A percentile compares a stretch with the other conserved stretches of the same genome.
Conservation (phyloP, 2,797 vertebrate species). For the Zenarchopterus dispar region DNA sequence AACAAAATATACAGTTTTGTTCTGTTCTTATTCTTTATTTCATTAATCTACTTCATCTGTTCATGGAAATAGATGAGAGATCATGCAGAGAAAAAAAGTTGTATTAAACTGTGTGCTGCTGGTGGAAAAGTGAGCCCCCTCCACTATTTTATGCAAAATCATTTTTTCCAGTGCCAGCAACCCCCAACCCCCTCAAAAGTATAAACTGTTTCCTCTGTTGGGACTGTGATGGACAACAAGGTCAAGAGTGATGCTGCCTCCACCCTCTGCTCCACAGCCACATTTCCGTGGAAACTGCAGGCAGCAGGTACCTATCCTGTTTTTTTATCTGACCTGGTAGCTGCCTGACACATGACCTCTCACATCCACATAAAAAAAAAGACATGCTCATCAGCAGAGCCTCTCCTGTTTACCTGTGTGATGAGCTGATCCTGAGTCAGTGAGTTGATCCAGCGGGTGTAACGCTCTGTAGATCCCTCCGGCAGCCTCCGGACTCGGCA, state of each 20-base stretch:
- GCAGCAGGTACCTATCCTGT: constrained; percentile 76
- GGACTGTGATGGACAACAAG: constrained; percentile 37
- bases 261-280: constrained; percentile 24
- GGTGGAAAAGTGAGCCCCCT: not conserved
- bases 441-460: constrained; percentile 94
- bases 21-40: no score
- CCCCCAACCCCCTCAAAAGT: constrained; percentile 40
- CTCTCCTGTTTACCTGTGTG: constrained; percentile 85
- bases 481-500: constrained; percentile 89
- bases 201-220: constrained; percentile 51
- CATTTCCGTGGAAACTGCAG: constrained; percentile 71
- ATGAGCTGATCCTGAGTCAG: constrained; percentile 86
- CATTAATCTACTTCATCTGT: no score
- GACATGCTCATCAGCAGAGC: constrained; percentile 2
- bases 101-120: not conserved
- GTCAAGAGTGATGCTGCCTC: constrained; percentile 39
- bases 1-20: no score
- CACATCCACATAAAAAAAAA: not conserved
- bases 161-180: constrained; percentile 39
- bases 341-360: constrained; percentile 70
- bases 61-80: no score
- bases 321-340: constrained; percentile 64
- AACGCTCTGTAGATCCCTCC: constrained; percentile 88
- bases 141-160: constrained; percentile 9
- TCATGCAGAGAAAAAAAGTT: no score